Evolutionary conservation across 2,797 vertebrate species (phyloP), one percentile per base, ranked within the genome.

Genomic region (Philypnodon macrostomus): DNA sequence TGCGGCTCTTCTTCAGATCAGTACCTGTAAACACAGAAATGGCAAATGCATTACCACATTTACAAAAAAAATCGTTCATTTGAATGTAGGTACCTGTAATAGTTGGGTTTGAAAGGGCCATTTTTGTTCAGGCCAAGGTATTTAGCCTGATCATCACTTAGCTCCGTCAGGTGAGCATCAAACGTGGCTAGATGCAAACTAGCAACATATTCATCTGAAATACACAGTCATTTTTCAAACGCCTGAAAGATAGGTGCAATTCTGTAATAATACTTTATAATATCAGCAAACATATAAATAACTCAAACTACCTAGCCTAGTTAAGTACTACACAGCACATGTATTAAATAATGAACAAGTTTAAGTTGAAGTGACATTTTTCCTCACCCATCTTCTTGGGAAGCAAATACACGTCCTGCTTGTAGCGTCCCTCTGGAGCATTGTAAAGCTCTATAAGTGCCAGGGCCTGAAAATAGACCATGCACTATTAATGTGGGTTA

Each of bases 41-140:
- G 63, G 7, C 31, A 33, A 10, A 10, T 1, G 7, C 9, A 44
- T 17, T 12, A 17, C 11, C 15, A n/a, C 21, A 27, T 15, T 15
- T n/a, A n/a, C n/a, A n/a, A n/a, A n/a, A n/a, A n/a, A n/a, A n/a
- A n/a, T n/a, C n/a, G n/a, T n/a, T n/a, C 1, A 41, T 27, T 44
- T 7, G 5, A 44, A 17, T 7, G 32, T 17, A 1, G 29, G 35
- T 87, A 96, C 95, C 95, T 95, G 90, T 97, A 97, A 72, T 97
- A 97, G 83, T 97, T 97, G 66, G 95, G 95, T 86, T 97, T 97
- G 61, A 96, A 97, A 19, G 95, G 95, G 39, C 95, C 95, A 0
- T 97, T 97, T 83, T 97, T 97, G 81, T 97, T 97, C 74, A 97
- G 91, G 68, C 95, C 95, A 83, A 97, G 84, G 73, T 97, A 97